Base-by-base conservation (phyloP, 2,113 vertebrate species). In the Helogale parvula region DNA sequence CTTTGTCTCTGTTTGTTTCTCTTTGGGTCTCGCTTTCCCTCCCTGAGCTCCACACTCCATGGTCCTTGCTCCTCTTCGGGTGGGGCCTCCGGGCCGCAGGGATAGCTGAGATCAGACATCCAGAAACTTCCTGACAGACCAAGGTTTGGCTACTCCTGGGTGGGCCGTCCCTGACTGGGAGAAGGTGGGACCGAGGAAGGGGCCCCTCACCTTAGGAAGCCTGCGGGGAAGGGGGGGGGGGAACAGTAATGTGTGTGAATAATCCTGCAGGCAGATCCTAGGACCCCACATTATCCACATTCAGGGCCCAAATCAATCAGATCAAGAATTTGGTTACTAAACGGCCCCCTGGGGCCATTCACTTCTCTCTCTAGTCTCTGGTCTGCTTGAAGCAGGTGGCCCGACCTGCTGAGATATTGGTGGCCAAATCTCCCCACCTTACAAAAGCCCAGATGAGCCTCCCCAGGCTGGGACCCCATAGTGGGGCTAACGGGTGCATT, bases 171-270 rank as follows among this genome's bases (percentile, higher is more conserved):
- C 52, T 65, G 77, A 54, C 23, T 38, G 35, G 72, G 83, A 63
- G 52, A 54, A 1, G 23, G 14, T 47, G 14, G 79, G 17, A 12
- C 2, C 9, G 52, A 57, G 50, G 8, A 25, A 13, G 7, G 81
- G 15, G 10, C 2, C 33, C 27, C 60, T 52, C 4, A 0, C 47
- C 69, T 65, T 19, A 15, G 71, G 76, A 31, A 35, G n/a, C 41
- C 27, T 10, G 23, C 0, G 14, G 31, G 0, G 47, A 13, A 4
- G 50, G 1, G 38, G 50, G 1, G 15, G 52, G 52, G 50, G 29
- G 63, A 45, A 65, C 5, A 15, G 7, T 17, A 19, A 38, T 66
- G 17, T 19, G 31, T 54, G 38, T n/a, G 15, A 54, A 45, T 13
- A 68, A 9, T 35, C n/a, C 79, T 19, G 54, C 50, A 31, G 31